Percentiles rank a stretch among this genome's conserved stretches.
Conservation (phyloP, 2,888 invertebrate genomes). For the Hemithea aestivaria region DNA sequence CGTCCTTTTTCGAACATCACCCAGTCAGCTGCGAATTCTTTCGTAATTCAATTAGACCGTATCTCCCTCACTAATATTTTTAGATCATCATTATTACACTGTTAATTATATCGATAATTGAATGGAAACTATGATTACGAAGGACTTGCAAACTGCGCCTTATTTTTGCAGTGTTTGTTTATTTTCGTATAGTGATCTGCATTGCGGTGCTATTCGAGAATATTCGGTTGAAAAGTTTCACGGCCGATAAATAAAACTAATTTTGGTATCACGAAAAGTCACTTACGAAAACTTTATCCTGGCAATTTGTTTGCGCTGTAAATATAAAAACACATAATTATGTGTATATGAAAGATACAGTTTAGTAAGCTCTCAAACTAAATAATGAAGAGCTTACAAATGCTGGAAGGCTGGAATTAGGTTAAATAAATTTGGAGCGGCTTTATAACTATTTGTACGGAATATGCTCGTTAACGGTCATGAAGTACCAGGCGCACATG, state of each 20-base stretch:
- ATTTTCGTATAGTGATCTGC: constrained; percentile 9
- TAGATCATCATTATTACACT: constrained; percentile 16
- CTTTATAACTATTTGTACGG: constrained; percentile 4
- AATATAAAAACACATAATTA: no score
- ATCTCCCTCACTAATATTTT: constrained; percentile 8
- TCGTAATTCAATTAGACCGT: neutral
- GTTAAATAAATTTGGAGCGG: constrained; percentile 1
- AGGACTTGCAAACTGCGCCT: constrained; percentile 3
- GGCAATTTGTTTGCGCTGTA: neutral
- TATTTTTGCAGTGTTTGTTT: neutral
- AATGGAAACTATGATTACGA: constrained; percentile 18
- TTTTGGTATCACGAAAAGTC: no score
- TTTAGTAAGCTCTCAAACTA: no score
- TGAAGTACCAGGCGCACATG: constrained; percentile 35
- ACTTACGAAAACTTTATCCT: no score
- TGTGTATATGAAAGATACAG: no score
- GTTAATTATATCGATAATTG: constrained; percentile 20
- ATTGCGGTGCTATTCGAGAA: constrained; percentile 15
- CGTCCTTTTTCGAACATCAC: no score
- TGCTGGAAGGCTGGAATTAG: constrained; percentile 4
- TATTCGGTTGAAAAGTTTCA: constrained; percentile 1
- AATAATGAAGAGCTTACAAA: constrained; percentile 2
- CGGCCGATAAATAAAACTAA: constrained; percentile 5
- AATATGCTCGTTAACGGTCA: constrained; percentile 28
- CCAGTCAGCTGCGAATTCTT: neutral